Evolutionary conservation across 64 coral and sea anemone genomes (phyloP), one percentile per base, ranked within the genome.

Genomic region (Dendrophyllia cribrosa): DNA sequence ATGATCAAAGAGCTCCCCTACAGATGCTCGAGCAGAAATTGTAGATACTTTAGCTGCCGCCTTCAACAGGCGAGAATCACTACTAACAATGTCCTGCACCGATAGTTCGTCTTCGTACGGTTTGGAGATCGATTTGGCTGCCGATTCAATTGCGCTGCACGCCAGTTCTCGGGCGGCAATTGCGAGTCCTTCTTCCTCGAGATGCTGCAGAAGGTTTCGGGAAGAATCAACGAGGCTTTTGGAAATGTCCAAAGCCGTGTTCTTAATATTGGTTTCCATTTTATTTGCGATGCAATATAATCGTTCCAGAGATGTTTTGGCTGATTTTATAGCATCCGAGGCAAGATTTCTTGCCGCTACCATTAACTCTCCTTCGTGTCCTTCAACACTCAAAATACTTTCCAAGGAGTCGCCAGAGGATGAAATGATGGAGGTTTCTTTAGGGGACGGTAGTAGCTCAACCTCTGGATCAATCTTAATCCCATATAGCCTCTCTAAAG

Each of bases 341-440:
- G 95, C 95, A 49, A 97, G 83, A 52, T 26, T 74, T 59, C 72
- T 86, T 7, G 95, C 95, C n/a, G 83, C 67, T 3, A 59, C 52
- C 17, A 72, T 79, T 25, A 94, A 77, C 34, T 86, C 34, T 63
- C 88, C 76, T 20, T 93, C 76, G 68, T 76, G 58, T 15, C 45
- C 80, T 15, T 67, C 17, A 1, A 51, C 20, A 84, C 6, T 50
- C 46, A 11, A 20, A 75, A 7, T 43, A 45, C 7, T 63, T 65
- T 75, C 45, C 15, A 50, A 50, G 43, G 72, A 50, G 1, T 14
- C 34, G 7, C 2, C 7, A 7, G 26, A 2, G 3, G 17, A 43
- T 17, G 59, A 43, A 3, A 47, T 51, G 61, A 34, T 53, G 5
- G 59, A 74, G 16, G 6, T 66, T 22, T 79, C 59, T 66, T 83